Evolutionary conservation across 2,113 vertebrate genomes (phyloP), one percentile per base, ranked within the genome.

Genomic region (Spheniscus mendiculus): DNA sequence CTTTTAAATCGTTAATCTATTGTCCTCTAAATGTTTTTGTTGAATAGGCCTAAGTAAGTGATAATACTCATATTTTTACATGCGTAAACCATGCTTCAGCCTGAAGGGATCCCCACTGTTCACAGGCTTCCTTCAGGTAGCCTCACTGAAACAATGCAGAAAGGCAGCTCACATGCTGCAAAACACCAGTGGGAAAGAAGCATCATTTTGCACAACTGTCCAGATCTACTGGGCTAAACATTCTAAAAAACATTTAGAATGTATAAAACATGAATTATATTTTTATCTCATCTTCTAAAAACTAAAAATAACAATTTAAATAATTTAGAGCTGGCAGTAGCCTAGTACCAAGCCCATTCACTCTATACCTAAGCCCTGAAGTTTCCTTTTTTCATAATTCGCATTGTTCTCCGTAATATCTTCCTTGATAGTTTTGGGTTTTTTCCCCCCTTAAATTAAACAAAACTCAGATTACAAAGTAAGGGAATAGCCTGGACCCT

Each of bases 1-100:
- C 14, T 8, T 65, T 87, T 27, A 20, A 62, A 26, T 50, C 1
- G 0, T 15, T 49, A 4, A 3, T 61, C 59, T 27, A 0, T 49
- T 53, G 83, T 23, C 25, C 27, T 63, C 50, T 19, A 11, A 10
- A 1, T 15, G 53, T 29, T 52, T n/a, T 27, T 32, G 36, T 50
- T 73, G 72, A 50, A 56, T 6, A 73, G 62, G 38, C 16, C 34
- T 5, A 10, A 23, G 27, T 18, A 11, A 12, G 49, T 15, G 87
- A 4, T 38, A 61, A 4, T 13, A 59, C 34, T 59, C 1, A 0
- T 67, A 6, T 34, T 83, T 67, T 52, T 2, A 4, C 25, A 15
- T 5, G 66, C 53, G 30, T 3, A 52, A 83, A 32, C 2, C 56
- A 11, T 7, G 7, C 55, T 70, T 15, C 49, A 70, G 49, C n/a